A percentile compares a stretch with the other conserved stretches of the same genome.
These are phyloP conservation scores for Leptestheria dahalacensis DNA, from an alignment of 1,140 invertebrate genomes.

Conservation along the genomic window DNA sequence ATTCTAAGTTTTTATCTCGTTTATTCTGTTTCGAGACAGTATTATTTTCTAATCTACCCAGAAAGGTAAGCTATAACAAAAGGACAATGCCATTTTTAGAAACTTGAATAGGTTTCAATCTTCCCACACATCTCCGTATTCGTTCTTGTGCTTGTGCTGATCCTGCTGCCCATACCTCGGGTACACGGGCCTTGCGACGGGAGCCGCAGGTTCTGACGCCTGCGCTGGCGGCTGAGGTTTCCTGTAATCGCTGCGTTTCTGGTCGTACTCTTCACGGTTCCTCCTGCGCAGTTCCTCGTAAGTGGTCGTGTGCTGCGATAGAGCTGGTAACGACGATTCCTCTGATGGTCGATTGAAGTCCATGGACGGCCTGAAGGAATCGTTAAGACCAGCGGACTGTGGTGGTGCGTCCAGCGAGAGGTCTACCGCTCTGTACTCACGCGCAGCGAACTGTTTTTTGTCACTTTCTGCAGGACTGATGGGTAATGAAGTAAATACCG, in stretches of 20 bases:
- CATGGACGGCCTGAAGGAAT: slow-evolving; percentile 9
- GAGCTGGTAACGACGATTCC: slow-evolving; percentile 4
- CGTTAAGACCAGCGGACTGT: neutral
- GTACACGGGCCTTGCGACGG: neutral
- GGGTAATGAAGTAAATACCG: slow-evolving; percentile 2
- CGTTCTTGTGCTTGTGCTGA: slow-evolving; percentile 1
- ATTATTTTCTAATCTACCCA: no score
- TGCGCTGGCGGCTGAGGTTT: neutral
- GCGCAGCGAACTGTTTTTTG: neutral
- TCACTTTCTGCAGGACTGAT: neutral
- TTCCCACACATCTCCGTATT: slow-evolving; percentile 15
- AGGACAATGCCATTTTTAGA: no score
- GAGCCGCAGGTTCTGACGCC: neutral
- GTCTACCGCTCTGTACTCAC: slow-evolving; percentile 1
- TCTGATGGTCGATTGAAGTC: neutral
- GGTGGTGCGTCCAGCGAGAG: slow-evolving; percentile 10
- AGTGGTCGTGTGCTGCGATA: neutral
- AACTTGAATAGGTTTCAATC: no score
- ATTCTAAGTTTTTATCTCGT: no score
- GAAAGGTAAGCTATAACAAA: no score
- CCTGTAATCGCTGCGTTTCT: neutral
- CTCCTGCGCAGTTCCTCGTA: slow-evolving; percentile 9
- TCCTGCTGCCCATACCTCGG: neutral
- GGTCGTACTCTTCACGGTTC: slow-evolving; percentile 14
- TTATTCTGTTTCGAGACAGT: no score